phyloP scores from a whole-genome alignment of 2,113 vertebrate species.

The Psephotus haematonotus region DNA sequence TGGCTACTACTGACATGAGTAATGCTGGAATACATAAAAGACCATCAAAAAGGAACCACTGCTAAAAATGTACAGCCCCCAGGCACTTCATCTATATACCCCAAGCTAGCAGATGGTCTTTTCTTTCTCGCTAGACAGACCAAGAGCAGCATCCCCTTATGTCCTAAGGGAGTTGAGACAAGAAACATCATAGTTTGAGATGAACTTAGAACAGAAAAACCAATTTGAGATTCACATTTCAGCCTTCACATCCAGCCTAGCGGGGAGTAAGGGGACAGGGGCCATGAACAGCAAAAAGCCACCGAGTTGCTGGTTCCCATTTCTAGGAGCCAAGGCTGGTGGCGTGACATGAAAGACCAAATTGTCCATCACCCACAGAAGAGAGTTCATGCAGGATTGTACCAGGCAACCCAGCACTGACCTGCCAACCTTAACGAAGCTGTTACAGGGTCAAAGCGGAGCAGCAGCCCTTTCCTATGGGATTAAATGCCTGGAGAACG shows the following conservation, averaged over 20 bases:
- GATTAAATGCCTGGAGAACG: neutral
- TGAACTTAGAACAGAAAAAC: neutral
- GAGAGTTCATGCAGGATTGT: rapidly evolving
- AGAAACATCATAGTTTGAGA: neutral
- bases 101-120: neutral
- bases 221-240: neutral
- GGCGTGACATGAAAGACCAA: rapidly evolving
- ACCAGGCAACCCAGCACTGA: rapidly evolving
- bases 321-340: neutral
- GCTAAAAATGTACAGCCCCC: neutral
- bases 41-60: neutral
- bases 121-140: neutral
- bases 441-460: neutral
- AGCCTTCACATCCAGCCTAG: neutral
- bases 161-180: neutral
- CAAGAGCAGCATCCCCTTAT: rapidly evolving
- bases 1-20: rapidly evolving
- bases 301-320: neutral
- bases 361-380: neutral
- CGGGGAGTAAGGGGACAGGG: neutral
- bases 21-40: neutral
- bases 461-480: neutral
- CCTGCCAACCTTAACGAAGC: rapidly evolving
- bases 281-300: neutral
- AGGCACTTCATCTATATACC: rapidly evolving